Base-by-base conservation (phyloP, 2,888 invertebrate species). In the Drosophila formosana region DNA sequence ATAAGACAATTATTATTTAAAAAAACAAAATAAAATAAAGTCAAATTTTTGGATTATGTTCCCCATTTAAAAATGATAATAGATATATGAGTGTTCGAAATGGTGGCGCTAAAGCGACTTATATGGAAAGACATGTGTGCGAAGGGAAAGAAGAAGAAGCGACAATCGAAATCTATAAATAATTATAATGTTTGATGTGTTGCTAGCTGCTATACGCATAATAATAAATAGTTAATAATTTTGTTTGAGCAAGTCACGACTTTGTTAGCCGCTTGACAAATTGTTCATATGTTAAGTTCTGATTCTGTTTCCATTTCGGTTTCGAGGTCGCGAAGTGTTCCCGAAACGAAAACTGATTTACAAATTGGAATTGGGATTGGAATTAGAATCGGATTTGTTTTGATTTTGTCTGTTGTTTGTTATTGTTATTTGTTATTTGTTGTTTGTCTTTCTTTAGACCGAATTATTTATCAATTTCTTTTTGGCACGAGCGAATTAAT, bases 221-320 rank as follows among this genome's bases (percentile, higher is more conserved):
- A 69, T 66, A 66, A 75, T 66, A 72, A 34, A 49, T 67, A 62
- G 47, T 51, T 61, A n/a, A 49, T 60, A 46, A 41, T 53, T 49
- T 41, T 64, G 57, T 67, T 73, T 53, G 69, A 43, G 50, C 82
- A 68, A 78, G 85, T 82, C 82, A 82, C 73, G 88, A 88, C 82
- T 77, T 65, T 63, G 58, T 70, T 60, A 37, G 60, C 65, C 23
- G 57, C 69, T 72, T 83, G 75, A 87, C 82, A 84, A 84, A 84
- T 78, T 75, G 72, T 63, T 47, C 28, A 11, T 37, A 55, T 23
- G 18, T 55, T 18, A 41, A 45, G 23, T 25, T 45, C 25, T 45
- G 45, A 9, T 25, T 9, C 25, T 45, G 11, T 49, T 45, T 30
- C 3, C 18, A 41, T 51, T 60, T 37, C n/a, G 37, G 32, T 51